Evolutionary conservation across 35 echinoderm and acorn worm species (phyloP).

Genomic region (Eucidaris tribuloides): DNA sequence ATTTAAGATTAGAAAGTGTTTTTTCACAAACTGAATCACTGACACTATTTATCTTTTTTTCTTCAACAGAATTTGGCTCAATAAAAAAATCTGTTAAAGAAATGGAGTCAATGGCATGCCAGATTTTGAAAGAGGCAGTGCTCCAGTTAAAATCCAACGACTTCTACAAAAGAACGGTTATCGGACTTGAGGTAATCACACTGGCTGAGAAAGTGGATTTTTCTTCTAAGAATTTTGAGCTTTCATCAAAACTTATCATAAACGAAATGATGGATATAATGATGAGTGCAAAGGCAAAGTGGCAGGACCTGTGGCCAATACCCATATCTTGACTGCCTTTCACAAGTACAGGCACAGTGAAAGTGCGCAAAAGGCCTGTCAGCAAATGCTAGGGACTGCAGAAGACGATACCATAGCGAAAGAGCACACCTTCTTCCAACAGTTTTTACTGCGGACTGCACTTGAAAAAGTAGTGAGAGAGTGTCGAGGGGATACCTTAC

Average conservation of each 20-base stretch:
- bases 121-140: neutral
- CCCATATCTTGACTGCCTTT: neutral
- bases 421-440: neutral
- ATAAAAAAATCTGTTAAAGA: neutral
- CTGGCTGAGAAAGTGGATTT: neutral
- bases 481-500: neutral
- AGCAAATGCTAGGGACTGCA: neutral
- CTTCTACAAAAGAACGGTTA: neutral
- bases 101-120: neutral
- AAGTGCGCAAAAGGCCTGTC: neutral
- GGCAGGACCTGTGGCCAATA: neutral
- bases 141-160: neutral
- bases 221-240: neutral
- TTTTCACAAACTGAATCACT: no score
- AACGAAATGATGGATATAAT: neutral
- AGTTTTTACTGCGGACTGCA: neutral
- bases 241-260: neutral
- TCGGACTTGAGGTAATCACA: neutral
- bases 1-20: no score
- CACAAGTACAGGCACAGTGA: neutral
- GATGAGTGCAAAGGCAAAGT: neutral
- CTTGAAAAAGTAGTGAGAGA: neutral
- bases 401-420: neutral
- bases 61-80: neutral
- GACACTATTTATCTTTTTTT: neutral